Percentiles rank a stretch among this genome's conserved stretches.
phyloP scores from a whole-genome alignment of 2,888 invertebrate species.

The Tipula confusa region DNA sequence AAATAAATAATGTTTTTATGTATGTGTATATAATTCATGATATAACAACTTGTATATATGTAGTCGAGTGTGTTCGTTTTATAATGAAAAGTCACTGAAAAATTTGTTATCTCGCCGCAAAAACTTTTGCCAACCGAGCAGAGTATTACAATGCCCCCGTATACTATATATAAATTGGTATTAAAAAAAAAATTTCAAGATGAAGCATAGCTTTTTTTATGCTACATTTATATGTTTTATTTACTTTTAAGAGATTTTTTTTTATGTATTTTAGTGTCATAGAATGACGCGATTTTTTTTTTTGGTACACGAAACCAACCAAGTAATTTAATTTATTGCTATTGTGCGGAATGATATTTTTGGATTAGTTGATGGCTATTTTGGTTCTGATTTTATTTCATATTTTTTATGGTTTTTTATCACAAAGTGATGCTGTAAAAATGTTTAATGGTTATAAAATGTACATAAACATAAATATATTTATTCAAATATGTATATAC shows the following conservation, averaged over 20 bases:
- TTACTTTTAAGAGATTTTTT: neutral
- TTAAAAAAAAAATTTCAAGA: neutral
- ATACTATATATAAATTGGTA: too few species aligned
- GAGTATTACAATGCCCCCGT: neutral
- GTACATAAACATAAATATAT: neutral
- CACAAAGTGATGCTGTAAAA: conserved; percentile 1
- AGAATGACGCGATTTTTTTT: neutral
- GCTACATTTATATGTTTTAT: neutral
- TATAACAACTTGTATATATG: neutral
- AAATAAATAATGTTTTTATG: neutral
- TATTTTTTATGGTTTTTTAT: neutral
- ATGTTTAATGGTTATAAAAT: conserved; percentile 7
- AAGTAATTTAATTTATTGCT: neutral
- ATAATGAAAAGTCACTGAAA: neutral
- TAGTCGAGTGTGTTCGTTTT: neutral
- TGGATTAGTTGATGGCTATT: conserved; percentile 12
- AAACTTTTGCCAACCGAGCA: neutral
- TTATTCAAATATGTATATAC: neutral
- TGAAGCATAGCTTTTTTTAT: neutral
- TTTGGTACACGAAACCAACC: neutral
- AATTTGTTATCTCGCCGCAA: neutral
- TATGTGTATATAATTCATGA: too few species aligned
- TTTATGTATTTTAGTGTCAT: neutral
- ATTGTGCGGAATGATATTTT: neutral
- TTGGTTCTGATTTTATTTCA: conserved; percentile 3